Conservation (phyloP, 2,797 vertebrate species). For the Parauchenoglanis ngamensis region DNA sequence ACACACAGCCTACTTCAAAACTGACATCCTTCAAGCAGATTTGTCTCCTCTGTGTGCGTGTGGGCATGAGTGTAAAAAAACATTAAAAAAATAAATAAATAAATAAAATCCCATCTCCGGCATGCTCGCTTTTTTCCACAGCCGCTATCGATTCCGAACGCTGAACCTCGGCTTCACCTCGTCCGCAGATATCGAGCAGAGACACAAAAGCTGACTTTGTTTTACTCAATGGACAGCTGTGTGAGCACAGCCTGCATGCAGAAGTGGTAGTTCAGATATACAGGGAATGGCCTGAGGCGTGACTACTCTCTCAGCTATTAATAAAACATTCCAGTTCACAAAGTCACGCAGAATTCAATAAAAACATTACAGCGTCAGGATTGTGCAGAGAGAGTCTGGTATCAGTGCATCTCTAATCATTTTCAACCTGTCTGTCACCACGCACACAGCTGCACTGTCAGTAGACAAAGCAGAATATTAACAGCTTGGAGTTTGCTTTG, state of each 20-base stretch:
- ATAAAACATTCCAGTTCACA: slow-evolving; percentile 36
- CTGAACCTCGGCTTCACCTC: not conserved
- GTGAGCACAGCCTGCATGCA: slow-evolving; percentile 24
- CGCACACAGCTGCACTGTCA: not conserved
- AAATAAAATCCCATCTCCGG: not conserved
- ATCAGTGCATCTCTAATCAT: slow-evolving; percentile 17
- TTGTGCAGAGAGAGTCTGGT: slow-evolving; percentile 3
- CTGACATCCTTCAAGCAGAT: slow-evolving; percentile 25
- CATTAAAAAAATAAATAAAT: not conserved
- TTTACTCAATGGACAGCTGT: slow-evolving; percentile 21
- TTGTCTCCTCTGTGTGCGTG: not conserved
- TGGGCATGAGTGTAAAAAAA: not conserved
- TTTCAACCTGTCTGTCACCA: not conserved
- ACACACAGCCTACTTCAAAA: slow-evolving; percentile 1
- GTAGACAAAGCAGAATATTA: not conserved
- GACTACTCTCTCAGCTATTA: slow-evolving; percentile 30
- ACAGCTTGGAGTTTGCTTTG: not conserved
- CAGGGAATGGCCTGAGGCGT: slow-evolving; percentile 13
- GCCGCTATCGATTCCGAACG: not conserved
- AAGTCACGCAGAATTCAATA: slow-evolving; percentile 22
- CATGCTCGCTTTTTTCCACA: not conserved
- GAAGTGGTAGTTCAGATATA: slow-evolving; percentile 23
- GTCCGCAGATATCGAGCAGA: slow-evolving; percentile 10
- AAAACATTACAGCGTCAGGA: slow-evolving; percentile 17
- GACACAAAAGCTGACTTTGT: slow-evolving; percentile 22